Conservation (phyloP, 1,140 invertebrate genomes). For the Streblospio benedicti region DNA sequence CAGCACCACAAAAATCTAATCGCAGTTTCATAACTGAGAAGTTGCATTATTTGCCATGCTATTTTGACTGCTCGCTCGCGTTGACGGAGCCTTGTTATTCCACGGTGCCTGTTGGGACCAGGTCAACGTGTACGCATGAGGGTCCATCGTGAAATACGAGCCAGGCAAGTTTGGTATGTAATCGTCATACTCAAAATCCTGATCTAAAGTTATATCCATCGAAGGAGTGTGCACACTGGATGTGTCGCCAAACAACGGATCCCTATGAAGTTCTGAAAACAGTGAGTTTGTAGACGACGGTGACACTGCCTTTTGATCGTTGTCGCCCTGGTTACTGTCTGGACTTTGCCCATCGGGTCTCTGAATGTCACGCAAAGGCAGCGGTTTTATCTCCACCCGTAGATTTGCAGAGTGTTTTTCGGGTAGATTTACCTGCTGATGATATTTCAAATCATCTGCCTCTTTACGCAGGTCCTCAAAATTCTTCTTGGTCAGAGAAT, state of each 20-base stretch:
- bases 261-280: too few species aligned
- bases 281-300: too few species aligned
- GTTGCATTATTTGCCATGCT: too few species aligned
- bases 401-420: not conserved
- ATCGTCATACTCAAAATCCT: constrained; percentile 19
- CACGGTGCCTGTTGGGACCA: not conserved
- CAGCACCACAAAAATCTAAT: too few species aligned
- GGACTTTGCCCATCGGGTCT: constrained; percentile 4
- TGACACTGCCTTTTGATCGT: too few species aligned
- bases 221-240: not conserved
- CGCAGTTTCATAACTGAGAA: too few species aligned
- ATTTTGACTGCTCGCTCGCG: too few species aligned
- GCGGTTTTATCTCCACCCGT: not conserved
- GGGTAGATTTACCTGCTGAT: not conserved
- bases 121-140: constrained; percentile 18
- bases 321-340: too few species aligned
- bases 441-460: not conserved
- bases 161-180: constrained; percentile 15
- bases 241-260: too few species aligned
- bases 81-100: not conserved
- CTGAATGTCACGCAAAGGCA: not conserved
- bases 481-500: constrained; percentile 12
- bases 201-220: not conserved
- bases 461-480: not conserved
- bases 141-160: constrained; percentile 19